These are phyloP conservation scores for Lasioglossum calceatum DNA, from an alignment of 2,888 invertebrate genomes.

Conservation along the genomic window DNA sequence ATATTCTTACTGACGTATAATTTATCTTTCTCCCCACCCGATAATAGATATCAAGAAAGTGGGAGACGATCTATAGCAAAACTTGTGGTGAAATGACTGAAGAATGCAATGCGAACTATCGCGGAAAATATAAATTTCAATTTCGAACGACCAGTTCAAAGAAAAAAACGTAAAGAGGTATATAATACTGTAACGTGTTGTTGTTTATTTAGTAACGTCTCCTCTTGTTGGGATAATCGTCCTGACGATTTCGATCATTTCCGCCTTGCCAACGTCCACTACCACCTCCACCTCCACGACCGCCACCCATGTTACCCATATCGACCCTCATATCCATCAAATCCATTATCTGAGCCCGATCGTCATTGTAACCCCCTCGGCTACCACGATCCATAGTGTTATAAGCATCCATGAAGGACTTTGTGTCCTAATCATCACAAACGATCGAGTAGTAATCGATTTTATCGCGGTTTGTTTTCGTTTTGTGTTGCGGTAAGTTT, in stretches of 20 bases:
- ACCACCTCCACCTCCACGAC: slow-evolving; percentile 83
- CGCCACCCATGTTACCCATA: slow-evolving; percentile 81
- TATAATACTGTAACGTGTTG: slow-evolving; percentile 46
- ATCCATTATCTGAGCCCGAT: slow-evolving; percentile 83
- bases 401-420: slow-evolving; percentile 85
- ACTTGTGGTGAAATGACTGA: slow-evolving; percentile 52
- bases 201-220: slow-evolving; percentile 86
- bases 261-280: slow-evolving; percentile 83
- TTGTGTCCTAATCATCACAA: slow-evolving; percentile 81
- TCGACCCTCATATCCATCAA: slow-evolving; percentile 84
- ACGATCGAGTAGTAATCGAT: slow-evolving; percentile 16
- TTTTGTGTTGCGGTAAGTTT: slow-evolving; percentile 11
- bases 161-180: slow-evolving; percentile 16
- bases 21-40: slow-evolving; percentile 13
- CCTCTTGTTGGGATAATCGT: slow-evolving; percentile 89
- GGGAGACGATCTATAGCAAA: slow-evolving; percentile 49
- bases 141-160: slow-evolving; percentile 17
- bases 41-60: slow-evolving; percentile 30
- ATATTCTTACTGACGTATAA: not conserved
- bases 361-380: slow-evolving; percentile 83
- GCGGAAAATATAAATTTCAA: slow-evolving; percentile 30
- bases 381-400: slow-evolving; percentile 83
- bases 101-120: slow-evolving; percentile 45
- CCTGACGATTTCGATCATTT: slow-evolving; percentile 87
- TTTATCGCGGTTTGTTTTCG: slow-evolving; percentile 5